Percentiles rank a stretch among this genome's conserved stretches.
phyloP scores from a whole-genome alignment of 2,888 invertebrate species.

The Pachymerium ferrugineum region DNA sequence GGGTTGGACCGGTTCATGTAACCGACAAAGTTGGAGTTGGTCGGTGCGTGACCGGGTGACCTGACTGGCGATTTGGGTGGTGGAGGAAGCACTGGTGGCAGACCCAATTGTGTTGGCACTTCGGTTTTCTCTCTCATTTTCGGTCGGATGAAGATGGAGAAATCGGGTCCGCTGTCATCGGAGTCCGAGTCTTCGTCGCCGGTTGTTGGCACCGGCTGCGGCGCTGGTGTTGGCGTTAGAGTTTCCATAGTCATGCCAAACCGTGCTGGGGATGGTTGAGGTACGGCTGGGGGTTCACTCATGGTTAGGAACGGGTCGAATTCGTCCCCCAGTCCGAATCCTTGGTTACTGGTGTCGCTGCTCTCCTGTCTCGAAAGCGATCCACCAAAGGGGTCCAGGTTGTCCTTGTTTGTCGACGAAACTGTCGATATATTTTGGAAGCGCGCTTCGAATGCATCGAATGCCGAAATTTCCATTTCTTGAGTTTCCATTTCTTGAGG shows the following conservation, averaged over 20 bases:
- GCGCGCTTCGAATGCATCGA: constrained; percentile 84
- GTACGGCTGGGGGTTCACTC: constrained; percentile 65
- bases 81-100: constrained; percentile 69
- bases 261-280: constrained; percentile 61
- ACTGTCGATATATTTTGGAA: constrained; percentile 62
- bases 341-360: constrained; percentile 49
- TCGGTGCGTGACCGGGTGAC: constrained; percentile 47
- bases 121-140: constrained; percentile 40
- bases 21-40: too few species aligned
- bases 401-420: constrained; percentile 37
- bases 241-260: too few species aligned
- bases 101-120: constrained; percentile 38
- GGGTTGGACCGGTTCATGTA: constrained; percentile 46
- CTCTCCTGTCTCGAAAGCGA: constrained; percentile 53
- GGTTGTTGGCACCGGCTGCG: background rate
- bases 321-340: constrained; percentile 64
- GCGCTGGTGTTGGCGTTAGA: too few species aligned
- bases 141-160: constrained; percentile 67
- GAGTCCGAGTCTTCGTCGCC: constrained; percentile 56
- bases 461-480: too few species aligned
- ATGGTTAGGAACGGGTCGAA: constrained; percentile 60
- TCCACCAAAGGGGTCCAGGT: constrained; percentile 55
- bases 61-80: constrained; percentile 53
- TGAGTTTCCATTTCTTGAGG: constrained; percentile 38
- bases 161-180: constrained; percentile 64